Conservation (phyloP, 2,888 invertebrate species). For the Xanthia icteritia region DNA sequence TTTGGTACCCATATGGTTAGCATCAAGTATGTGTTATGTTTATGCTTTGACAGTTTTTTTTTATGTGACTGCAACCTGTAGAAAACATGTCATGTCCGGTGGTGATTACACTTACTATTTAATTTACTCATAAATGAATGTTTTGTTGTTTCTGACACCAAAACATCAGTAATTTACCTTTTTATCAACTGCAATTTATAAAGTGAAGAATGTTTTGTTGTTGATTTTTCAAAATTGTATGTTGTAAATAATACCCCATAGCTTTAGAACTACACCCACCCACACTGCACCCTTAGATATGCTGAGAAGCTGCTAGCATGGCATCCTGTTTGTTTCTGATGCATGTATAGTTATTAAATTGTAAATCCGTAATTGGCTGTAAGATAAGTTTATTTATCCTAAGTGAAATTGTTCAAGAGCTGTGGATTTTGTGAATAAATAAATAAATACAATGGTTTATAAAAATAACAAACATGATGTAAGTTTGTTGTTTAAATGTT, state of each 20-base stretch:
- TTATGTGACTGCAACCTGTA: neutral
- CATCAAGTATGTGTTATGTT: neutral
- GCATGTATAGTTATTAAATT: too few relatives aligned
- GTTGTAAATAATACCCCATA: neutral
- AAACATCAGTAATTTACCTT: neutral
- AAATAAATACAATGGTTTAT: neutral
- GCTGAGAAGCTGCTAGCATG: too few relatives aligned
- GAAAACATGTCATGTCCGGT: neutral
- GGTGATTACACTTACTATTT: too few relatives aligned
- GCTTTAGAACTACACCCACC: slow-evolving; percentile 1
- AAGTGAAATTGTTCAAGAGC: too few relatives aligned
- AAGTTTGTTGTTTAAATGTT: neutral
- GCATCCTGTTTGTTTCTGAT: too few relatives aligned
- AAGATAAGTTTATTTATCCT: too few relatives aligned
- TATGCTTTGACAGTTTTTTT: neutral
- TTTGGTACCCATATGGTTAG: neutral
- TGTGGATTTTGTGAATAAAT: too few relatives aligned
- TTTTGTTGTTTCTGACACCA: neutral
- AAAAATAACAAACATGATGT: neutral
- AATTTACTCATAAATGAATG: neutral
- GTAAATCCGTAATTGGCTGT: too few relatives aligned
- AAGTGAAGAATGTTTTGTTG: neutral
- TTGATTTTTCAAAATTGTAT: neutral
- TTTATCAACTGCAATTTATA: too few relatives aligned
- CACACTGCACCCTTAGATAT: too few relatives aligned